phyloP scores from a whole-genome alignment of 2,113 vertebrate species.

The Puntigrus tetrazona region DNA sequence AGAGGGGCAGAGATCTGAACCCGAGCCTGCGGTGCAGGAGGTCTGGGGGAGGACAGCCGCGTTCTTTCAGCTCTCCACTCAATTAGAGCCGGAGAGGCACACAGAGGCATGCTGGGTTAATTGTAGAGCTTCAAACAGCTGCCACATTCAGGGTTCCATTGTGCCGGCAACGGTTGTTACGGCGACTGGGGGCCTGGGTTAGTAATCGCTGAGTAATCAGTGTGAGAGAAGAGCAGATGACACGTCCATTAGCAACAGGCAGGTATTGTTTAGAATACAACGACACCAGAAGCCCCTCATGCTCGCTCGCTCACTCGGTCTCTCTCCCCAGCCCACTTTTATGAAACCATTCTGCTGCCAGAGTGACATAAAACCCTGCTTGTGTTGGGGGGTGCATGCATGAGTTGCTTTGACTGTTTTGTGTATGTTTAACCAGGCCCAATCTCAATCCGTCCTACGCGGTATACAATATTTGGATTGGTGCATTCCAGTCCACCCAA shows the following conservation, averaged over 20 bases:
- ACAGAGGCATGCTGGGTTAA: slow-evolving; percentile 79
- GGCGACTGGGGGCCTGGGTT: slow-evolving; percentile 73
- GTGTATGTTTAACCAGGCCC: not conserved
- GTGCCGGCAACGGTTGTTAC: slow-evolving; percentile 79
- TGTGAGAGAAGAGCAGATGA: slow-evolving; percentile 70
- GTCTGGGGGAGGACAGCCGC: slow-evolving; percentile 72
- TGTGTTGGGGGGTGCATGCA: not conserved
- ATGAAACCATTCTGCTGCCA: not conserved
- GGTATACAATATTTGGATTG: not conserved
- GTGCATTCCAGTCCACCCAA: not conserved
- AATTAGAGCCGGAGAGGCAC: slow-evolving; percentile 74
- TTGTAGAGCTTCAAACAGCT: slow-evolving; percentile 82
- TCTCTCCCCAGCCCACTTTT: not conserved
- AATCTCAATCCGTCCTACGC: not conserved
- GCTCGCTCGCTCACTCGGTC: not conserved
- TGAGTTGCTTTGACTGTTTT: not conserved
- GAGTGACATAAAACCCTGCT: not conserved
- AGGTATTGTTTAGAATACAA: slow-evolving; percentile 69
- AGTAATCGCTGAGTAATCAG: slow-evolving; percentile 83
- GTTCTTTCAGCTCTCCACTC: slow-evolving; percentile 65
- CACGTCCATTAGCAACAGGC: slow-evolving; percentile 75
- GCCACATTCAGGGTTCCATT: slow-evolving; percentile 75
- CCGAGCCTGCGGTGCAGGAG: slow-evolving; percentile 70
- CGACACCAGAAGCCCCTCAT: slow-evolving; percentile 26
- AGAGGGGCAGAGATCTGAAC: slow-evolving; percentile 57